phyloP scores from a whole-genome alignment of 2,888 invertebrate species.

The Rhopalosiphum nymphaeae region DNA sequence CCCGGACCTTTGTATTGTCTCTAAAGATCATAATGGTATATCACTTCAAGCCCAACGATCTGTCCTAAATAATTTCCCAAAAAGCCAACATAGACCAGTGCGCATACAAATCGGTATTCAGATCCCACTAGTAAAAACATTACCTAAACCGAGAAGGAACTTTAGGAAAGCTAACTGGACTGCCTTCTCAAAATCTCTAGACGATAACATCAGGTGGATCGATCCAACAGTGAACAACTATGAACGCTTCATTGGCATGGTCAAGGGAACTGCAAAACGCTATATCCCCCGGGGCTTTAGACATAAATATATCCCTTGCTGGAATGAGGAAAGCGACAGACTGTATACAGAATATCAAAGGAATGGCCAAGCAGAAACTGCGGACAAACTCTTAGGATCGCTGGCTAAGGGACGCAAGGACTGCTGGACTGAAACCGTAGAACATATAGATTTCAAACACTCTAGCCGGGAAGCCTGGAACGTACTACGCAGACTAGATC shows the following conservation, averaged over 20 bases:
- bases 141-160: conserved; percentile 4
- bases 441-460: conserved; percentile 34
- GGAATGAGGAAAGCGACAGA: conserved; percentile 27
- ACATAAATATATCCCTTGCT: conserved; percentile 26
- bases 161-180: conserved; percentile 26
- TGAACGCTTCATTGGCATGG: conserved; percentile 23
- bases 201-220: conserved; percentile 18
- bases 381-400: conserved; percentile 29
- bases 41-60: not conserved
- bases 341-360: conserved; percentile 17
- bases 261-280: conserved; percentile 9
- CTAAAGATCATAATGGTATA: not conserved
- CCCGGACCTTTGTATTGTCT: not conserved
- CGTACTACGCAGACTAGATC: not conserved
- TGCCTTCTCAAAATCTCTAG: conserved; percentile 15
- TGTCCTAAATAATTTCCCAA: conserved; percentile 15
- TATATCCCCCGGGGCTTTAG: conserved; percentile 5
- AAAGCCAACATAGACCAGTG: not conserved
- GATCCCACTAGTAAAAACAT: conserved; percentile 27
- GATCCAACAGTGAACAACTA: conserved; percentile 1
- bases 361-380: conserved; percentile 16
- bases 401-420: conserved; percentile 21
- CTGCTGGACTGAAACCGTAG: not conserved
- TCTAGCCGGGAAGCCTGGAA: conserved; percentile 36
- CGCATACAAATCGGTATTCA: conserved; percentile 10